Evolutionary conservation across 2,797 vertebrate genomes (phyloP).

Genomic region (Ceryle rudis): DNA sequence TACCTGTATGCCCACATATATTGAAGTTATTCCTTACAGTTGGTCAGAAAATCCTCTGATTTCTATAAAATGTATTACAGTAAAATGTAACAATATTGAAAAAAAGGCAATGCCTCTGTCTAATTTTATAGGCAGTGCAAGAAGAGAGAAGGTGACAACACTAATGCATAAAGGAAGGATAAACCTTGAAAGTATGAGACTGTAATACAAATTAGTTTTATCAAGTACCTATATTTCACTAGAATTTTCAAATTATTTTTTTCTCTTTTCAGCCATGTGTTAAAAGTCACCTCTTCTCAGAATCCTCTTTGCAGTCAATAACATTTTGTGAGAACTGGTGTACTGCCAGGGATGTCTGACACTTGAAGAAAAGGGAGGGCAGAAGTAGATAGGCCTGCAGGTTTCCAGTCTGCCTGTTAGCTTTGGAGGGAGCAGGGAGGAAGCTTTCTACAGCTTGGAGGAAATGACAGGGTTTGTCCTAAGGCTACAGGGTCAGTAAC

Average conservation of each 20-base stretch:
- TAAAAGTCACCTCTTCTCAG: neutral
- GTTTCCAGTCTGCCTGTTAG: neutral
- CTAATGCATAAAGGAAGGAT: neutral
- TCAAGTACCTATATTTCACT: neutral
- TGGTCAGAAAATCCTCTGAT: neutral
- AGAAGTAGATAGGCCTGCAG: neutral
- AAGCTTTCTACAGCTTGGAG: neutral
- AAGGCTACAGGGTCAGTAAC: neutral
- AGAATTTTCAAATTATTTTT: neutral
- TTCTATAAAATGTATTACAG: neutral
- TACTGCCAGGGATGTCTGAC: neutral
- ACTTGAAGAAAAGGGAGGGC: neutral
- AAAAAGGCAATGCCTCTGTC: neutral
- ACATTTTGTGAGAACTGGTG: neutral
- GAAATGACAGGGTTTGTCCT: neutral
- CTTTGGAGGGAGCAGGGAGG: neutral
- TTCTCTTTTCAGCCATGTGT: neutral
- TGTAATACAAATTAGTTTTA: neutral
- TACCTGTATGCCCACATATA: fast-evolving
- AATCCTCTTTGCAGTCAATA: neutral
- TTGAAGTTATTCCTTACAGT: neutral
- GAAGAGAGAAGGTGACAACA: neutral
- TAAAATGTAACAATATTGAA: neutral
- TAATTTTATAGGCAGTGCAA: neutral
- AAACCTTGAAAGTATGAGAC: neutral